Base-by-base conservation (phyloP, 1,140 invertebrate genomes). In the Pseudoatta argentina region DNA sequence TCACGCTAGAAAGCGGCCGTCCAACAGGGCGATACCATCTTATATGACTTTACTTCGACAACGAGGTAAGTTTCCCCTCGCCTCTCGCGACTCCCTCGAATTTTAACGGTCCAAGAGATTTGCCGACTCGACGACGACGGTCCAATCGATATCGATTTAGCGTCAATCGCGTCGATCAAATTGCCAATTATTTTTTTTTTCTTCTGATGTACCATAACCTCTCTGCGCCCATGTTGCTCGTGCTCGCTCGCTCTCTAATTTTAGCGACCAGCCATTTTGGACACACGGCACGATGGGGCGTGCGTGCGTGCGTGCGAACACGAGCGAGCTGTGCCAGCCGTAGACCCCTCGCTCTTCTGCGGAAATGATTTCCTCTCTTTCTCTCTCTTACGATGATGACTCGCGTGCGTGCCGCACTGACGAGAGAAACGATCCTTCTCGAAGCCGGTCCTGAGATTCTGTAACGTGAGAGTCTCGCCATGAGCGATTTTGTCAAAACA, bases 31-130 rank as follows among this genome's bases (percentile, higher is more conserved):
- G 97, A 96, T 97, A 97, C 96, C 96, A 96, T 97, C 97, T 97
- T 97, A 97, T 97, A 97, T 97, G 97, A 97, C 97, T 97, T 97
- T 97, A 97, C 96, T 96, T 97, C 97, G 96, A 96, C 96, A 96
- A 96, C 96, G 96, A 97, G 97, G 97, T 97, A 93, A 96, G 96
- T 73, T n/a, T 7, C 18, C 6, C 6, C 53, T 57, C 3, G 18
- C 48, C 16, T 77, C 59, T 64, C 55, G 14, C 24, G 3, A 51
- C 39, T 14, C 2, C 27, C n/a, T 73, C n/a, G 14, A 34, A 30
- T 39, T 66, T 66, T 21, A 66, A 39, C 6, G 34, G 7, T 39
- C 3, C 64, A 0, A 51, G 12, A 21, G 4, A 44, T 44, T 18
- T 16, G 6, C 16, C 24, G 63, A 67, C 34, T 10, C 2, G 64